phyloP scores from a whole-genome alignment of 37 sponge, comb jelly and placozoan species.

The Axinella damicornis region DNA sequence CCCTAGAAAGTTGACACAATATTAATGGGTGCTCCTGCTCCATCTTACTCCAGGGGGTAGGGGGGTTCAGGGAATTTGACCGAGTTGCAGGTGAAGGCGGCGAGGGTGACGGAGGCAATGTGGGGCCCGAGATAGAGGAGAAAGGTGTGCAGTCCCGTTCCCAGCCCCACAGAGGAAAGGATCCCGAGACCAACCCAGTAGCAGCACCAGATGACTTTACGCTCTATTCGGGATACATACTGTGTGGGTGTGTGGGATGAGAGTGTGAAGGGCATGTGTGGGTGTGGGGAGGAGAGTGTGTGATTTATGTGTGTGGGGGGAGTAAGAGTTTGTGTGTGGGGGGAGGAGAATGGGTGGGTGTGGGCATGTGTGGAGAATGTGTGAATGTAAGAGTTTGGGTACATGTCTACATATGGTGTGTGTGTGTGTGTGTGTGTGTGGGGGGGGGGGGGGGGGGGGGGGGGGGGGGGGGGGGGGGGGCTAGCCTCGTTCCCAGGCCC shows the following conservation, averaged over 20 bases:
- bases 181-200: conserved; percentile 98
- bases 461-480: too few species aligned
- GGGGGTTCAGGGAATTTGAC: conserved; percentile 98
- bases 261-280: conserved; percentile 5
- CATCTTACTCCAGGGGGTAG: conserved; percentile 78
- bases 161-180: conserved; percentile 94
- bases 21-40: too few species aligned
- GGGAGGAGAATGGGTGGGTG: too few species aligned
- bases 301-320: background rate
- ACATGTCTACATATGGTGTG: too few species aligned
- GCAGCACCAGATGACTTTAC: conserved; percentile 72
- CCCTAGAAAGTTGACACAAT: too few species aligned
- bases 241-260: conserved; percentile 2
- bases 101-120: conserved; percentile 98
- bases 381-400: too few species aligned
- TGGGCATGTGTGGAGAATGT: too few species aligned
- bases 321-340: background rate
- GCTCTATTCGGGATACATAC: conserved; percentile 59
- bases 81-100: conserved; percentile 96
- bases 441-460: too few species aligned
- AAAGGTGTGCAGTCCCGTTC: conserved; percentile 99
- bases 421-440: too few species aligned
- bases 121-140: conserved; percentile 98
- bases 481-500: too few species aligned
- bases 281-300: conserved; percentile 23